These are phyloP conservation scores for Ictidomys tridecemlineatus DNA, from an alignment of 2,113 vertebrate species.

Conservation along the genomic window DNA sequence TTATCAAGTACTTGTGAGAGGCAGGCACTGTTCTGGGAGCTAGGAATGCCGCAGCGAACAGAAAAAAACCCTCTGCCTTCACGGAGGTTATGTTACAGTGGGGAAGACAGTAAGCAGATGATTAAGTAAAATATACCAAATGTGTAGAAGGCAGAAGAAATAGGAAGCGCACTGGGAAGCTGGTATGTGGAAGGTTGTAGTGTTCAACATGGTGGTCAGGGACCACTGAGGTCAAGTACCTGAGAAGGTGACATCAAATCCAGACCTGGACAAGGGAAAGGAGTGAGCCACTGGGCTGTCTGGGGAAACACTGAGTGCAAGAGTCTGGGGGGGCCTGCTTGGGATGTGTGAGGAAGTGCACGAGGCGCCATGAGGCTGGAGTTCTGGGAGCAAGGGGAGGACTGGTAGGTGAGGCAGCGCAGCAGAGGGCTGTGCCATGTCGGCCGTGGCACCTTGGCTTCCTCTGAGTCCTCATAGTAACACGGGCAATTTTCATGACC, in stretches of 20 bases:
- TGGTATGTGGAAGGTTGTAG: background rate
- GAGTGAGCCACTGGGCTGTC: background rate
- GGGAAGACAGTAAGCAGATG: background rate
- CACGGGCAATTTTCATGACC: background rate
- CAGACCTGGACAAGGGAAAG: background rate
- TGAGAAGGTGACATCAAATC: background rate
- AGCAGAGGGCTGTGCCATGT: background rate
- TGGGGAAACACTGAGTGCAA: background rate
- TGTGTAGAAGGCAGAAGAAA: background rate
- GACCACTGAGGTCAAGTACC: background rate
- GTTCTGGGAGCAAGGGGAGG: background rate
- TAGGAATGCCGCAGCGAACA: background rate
- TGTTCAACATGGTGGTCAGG: background rate
- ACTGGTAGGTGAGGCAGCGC: background rate
- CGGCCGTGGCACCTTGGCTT: background rate
- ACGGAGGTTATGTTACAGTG: background rate
- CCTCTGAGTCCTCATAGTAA: background rate
- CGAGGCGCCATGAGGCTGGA: background rate
- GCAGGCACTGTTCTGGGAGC: background rate
- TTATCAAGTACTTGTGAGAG: background rate
- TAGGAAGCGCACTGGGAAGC: background rate
- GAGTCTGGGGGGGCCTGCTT: background rate
- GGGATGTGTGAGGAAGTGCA: background rate
- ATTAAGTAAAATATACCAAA: background rate
- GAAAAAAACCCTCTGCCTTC: background rate